phyloP scores from a whole-genome alignment of 2,113 vertebrate species.

The Cromileptes altivelis region DNA sequence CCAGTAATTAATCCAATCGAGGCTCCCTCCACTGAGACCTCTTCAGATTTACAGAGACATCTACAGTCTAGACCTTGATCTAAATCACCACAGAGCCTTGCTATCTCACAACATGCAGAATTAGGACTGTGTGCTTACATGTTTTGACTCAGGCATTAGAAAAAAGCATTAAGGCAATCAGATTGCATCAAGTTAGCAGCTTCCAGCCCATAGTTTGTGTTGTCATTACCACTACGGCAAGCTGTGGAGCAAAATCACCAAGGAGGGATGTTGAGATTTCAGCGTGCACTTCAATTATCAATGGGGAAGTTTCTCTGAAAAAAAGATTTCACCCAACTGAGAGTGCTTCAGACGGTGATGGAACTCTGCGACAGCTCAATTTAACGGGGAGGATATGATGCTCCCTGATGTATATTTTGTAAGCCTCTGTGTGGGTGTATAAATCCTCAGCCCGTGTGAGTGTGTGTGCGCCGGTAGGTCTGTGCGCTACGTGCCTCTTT shows the following conservation, averaged over 20 bases:
- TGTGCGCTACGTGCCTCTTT: conserved; percentile 39
- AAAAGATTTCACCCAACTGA: conserved; percentile 40
- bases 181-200: conserved; percentile 20
- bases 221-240: conserved; percentile 44
- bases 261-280: conserved; percentile 46
- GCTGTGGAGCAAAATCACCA: conserved; percentile 42
- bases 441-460: conserved; percentile 25
- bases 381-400: conserved; percentile 46
- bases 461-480: conserved; percentile 26
- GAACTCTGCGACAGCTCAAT: conserved; percentile 63
- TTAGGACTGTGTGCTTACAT: conserved; percentile 32
- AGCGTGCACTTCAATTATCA: conserved; percentile 65
- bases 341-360: conserved; percentile 49
- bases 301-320: conserved; percentile 50
- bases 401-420: conserved; percentile 63
- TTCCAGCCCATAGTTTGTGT: conserved; percentile 19
- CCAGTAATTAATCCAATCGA: conserved; percentile 75
- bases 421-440: conserved; percentile 47
- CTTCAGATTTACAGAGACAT: conserved; percentile 66
- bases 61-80: conserved; percentile 68
- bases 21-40: conserved; percentile 66
- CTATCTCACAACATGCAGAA: conserved; percentile 42
- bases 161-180: conserved; percentile 13
- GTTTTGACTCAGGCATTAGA: conserved; percentile 21
- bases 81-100: conserved; percentile 53